Evolutionary conservation across 2,888 invertebrate genomes (phyloP), one percentile per base, ranked within the genome.

Genomic region (Brenthis daphne): DNA sequence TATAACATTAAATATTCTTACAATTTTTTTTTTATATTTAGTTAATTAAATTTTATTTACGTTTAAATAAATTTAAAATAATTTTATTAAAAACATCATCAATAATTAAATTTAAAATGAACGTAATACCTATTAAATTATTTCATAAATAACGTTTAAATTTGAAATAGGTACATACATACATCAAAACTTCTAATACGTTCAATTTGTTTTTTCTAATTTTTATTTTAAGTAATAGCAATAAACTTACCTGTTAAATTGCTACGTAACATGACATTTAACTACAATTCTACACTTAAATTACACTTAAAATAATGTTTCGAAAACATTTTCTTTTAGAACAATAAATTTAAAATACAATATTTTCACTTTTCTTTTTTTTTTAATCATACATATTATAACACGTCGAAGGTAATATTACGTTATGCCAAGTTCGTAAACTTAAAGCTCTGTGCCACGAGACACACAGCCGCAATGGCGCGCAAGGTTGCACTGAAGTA

Each of bases 401-500:
- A 51, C 43, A 57, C 37, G 50, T 55, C 56, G 48, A 67, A 65
- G 33, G 29, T 33, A 50, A 68, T 51, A 57, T 57, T 54, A 54
- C 64, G 47, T 56, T 67, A 6, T 64, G 55, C 50, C 20, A 67
- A 75, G 67, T 77, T 80, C 88, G 89, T 78, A 89, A 90, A 86
- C 85, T 89, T 81, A 73, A 60, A 60, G 54, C 67, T 58, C 57
- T 51, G 56, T 61, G 58, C 68, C 60, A 67, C 72, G 74, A 76
- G 74, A 79, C 84, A 76, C 73, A 83, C 81, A 73, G 68, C 77
- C 80, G 74, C 77, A 75, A 77, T 85, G 80, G 79, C 82, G 82
- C 78, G 81, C 81, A 82, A 85, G 81, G 83, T 85, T 79, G 82
- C 80, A 91, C 91, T 91, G 86, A 86, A 77, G 80, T 78, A 82